Base-by-base conservation (phyloP, 2,888 invertebrate species). In the Andrena fulva region DNA sequence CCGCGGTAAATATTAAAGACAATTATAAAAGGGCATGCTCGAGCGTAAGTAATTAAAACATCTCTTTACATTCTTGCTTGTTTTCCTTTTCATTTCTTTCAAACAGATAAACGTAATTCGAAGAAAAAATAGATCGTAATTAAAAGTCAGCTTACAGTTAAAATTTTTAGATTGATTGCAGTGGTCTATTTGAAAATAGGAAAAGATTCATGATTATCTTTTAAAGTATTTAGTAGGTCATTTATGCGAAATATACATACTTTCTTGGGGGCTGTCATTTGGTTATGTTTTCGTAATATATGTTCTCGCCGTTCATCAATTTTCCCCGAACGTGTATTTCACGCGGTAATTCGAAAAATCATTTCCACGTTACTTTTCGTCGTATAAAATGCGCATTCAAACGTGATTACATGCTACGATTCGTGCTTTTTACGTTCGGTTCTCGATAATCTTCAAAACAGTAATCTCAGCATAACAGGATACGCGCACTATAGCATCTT, bases 251-350 rank as follows among this genome's bases (percentile, higher is more conserved):
- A 59, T 33, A 59, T 62, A 48, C 68, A 80, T 80, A 86, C 84
- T 84, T 82, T 80, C 79, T 77, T 74, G 29, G 72, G 68, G 73
- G 62, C 82, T 86, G 86, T 85, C 82, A 85, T 84, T 86, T 85
- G 85, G 84, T 87, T 85, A 81, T 82, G 77, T 85, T 78, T 54
- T 48, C 54, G 29, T 73, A 60, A 56, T 24, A 35, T 69, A 8
- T 20, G 42, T 8, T 62, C 50, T 27, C 10, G 7, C 42, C 20
- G 31, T 52, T 75, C 12, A 69, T 62, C 24, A 60, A 56, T 12
- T 71, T 35, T 64, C 50, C 8, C 24, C 2, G 8, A 50, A 20
- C 12, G 66, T 24, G 12, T 29, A 1, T 6, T 35, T 56, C 20
- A 20, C 8, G n/a, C 3, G 2, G 31, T n/a, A 27, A 52, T 56